phyloP scores from a whole-genome alignment of 2,888 invertebrate species.

The Willowsia nigromaculata region DNA sequence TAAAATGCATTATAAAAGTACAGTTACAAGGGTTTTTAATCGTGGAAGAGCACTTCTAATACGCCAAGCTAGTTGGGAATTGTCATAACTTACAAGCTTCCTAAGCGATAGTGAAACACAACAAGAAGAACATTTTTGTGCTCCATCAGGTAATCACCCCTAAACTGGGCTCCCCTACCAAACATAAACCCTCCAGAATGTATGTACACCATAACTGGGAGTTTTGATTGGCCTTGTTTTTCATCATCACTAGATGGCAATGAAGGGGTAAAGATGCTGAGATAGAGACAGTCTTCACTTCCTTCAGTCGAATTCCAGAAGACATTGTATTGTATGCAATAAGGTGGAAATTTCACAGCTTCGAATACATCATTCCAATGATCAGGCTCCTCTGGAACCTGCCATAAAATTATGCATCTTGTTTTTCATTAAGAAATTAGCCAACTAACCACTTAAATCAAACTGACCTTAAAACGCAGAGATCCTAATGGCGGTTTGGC shows the following conservation, averaged over 20 bases:
- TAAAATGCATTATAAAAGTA: too few relatives aligned
- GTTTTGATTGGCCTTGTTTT: background rate
- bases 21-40: too few relatives aligned
- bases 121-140: constrained; percentile 65
- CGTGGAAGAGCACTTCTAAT: too few relatives aligned
- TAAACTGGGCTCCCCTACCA: constrained; percentile 71
- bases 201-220: constrained; percentile 73
- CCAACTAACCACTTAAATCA: background rate
- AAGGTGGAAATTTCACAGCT: constrained; percentile 60
- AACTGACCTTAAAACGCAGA: constrained; percentile 62
- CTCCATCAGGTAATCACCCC: constrained; percentile 72
- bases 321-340: constrained; percentile 73
- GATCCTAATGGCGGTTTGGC: constrained; percentile 66
- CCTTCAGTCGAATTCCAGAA: constrained; percentile 74
- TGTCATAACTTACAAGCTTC: constrained; percentile 56
- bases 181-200: constrained; percentile 75
- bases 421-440: too few relatives aligned
- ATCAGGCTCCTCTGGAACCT: constrained; percentile 63
- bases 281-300: constrained; percentile 66
- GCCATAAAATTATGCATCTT: background rate
- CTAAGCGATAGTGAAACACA: constrained; percentile 67
- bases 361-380: constrained; percentile 55
- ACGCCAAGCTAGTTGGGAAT: too few relatives aligned
- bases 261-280: constrained; percentile 40
- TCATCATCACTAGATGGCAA: background rate